Base-by-base conservation (phyloP, 2,113 vertebrate species). In the Psilopsiagon aymara region DNA sequence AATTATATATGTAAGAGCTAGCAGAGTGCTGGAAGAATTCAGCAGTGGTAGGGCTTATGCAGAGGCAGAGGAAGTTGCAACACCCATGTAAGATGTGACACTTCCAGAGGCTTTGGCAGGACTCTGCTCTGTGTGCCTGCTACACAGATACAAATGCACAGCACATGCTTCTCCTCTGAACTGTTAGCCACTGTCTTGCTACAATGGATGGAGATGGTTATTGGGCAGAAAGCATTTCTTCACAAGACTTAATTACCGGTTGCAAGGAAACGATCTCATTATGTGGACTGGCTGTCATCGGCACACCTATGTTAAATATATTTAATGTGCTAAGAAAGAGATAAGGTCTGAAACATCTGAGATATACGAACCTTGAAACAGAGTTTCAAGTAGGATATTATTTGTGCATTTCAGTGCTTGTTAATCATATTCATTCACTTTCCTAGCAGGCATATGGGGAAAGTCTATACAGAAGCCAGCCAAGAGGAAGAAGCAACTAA, bases 401-500 rank as follows among this genome's bases (percentile, higher is more conserved):
- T 85, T 97, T 91, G 89, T 96, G 68, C 86, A 88, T 96, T 94
- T 96, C 84, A 63, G 74, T 94, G 87, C 63, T 95, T 88, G 86
- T 90, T 96, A 96, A 94, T 95, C 91, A 91, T 96, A 86, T 90
- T 94, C 91, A 95, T 95, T 89, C 85, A 95, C 92, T 90, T 96
- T 96, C 91, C 52, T 94, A 90, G 82, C 92, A 96, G 92, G 91
- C 96, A 97, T 96, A 96, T 96, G 94, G 94, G 88, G 33, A 81
- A 80, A 97, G 91, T 97, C 96, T 95, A 95, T 96, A 96, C 87
- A 95, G 96, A 96, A 96, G 81, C 94, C 94, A 96, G 79, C 91
- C 95, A 96, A 97, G 94, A 97, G 95, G 95, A 97, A 97, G 94
- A 95, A 97, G 81, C 79, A 96, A 96, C 86, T 95, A 97, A 97